Conservation (phyloP, 2,797 vertebrate species). For the Sebastes iracundus region DNA sequence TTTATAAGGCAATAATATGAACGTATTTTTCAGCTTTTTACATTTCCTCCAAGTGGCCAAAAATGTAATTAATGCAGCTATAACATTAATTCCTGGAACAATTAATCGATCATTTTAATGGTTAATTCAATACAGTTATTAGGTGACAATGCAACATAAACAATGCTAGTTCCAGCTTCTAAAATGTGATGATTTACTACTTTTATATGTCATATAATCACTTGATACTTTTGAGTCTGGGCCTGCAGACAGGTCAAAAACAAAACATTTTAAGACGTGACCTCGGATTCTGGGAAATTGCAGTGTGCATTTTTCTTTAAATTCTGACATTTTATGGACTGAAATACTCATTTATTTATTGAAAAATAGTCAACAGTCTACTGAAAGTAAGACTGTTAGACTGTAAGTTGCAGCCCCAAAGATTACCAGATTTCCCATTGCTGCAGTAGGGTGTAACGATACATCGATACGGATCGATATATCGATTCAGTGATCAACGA, state of each 20-base stretch:
- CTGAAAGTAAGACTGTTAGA: too few relatives aligned
- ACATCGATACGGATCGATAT: too few relatives aligned
- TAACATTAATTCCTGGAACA: background rate
- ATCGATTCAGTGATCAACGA: too few relatives aligned
- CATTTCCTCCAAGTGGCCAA: background rate
- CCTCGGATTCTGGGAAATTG: background rate
- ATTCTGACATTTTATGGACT: background rate
- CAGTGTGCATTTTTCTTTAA: too few relatives aligned
- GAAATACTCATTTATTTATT: background rate
- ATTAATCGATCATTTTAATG: background rate
- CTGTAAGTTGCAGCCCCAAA: background rate
- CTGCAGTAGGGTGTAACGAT: background rate
- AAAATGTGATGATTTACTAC: background rate
- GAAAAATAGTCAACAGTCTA: background rate
- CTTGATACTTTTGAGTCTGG: background rate
- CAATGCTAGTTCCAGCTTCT: background rate
- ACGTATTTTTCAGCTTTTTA: background rate
- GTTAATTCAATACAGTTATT: background rate
- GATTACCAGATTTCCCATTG: background rate
- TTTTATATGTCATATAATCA: background rate
- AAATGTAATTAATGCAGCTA: background rate
- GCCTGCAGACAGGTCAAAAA: background rate
- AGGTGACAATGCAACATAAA: background rate
- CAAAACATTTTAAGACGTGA: background rate
- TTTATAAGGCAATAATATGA: background rate